Evolutionary conservation across 1,140 invertebrate genomes (phyloP), one percentile per base, ranked within the genome.

Genomic region (Lasioglossum baleicum): DNA sequence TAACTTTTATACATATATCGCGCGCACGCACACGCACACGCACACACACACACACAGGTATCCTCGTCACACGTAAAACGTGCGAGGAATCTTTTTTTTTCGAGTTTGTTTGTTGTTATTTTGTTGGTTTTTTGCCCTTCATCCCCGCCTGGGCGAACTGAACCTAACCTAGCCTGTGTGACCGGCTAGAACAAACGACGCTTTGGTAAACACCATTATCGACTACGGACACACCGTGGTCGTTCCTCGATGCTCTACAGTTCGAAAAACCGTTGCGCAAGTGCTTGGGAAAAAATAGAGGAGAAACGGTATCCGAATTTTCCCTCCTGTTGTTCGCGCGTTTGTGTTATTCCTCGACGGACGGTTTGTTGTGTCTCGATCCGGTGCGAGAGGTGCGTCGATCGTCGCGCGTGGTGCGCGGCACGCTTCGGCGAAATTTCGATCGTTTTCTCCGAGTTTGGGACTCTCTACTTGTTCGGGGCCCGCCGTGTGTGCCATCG

Each of bases 141-240:
- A 66, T 76, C 75, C 51, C 71, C 31, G 56, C 68, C 80, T 44
- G 42, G 5, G 56, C n/a, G 51, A 72, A 40, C 58, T 67, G 71
- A 75, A 63, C 73, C 63, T 66, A 74, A 10, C 61, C 66, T 26
- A 26, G 26, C 26, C 26, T 26, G 26, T 26, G 0, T 42, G 72
- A 35, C 65, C 65, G 65, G 42, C 10, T 22, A 66, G 77, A 75
- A 65, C 61, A 66, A 72, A 73, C 76, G 77, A 20, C 70, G 77
- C 77, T 66, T 74, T 80, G 76, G 77, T 80, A 80, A 80, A 80
- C 71, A 80, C 70, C 64, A 67, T 80, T 80, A 80, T 80, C 77
- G 71, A 67, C 71, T 73, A n/a, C 40, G 40, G 42, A n/a, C 61
- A 10, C 61, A 1, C 10, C 60, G 70, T 73, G 77, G 0, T 26